Percentiles rank a stretch among this genome's conserved stretches.
Conservation (phyloP, 1,140 invertebrate species). For the Aphelinus certus region DNA sequence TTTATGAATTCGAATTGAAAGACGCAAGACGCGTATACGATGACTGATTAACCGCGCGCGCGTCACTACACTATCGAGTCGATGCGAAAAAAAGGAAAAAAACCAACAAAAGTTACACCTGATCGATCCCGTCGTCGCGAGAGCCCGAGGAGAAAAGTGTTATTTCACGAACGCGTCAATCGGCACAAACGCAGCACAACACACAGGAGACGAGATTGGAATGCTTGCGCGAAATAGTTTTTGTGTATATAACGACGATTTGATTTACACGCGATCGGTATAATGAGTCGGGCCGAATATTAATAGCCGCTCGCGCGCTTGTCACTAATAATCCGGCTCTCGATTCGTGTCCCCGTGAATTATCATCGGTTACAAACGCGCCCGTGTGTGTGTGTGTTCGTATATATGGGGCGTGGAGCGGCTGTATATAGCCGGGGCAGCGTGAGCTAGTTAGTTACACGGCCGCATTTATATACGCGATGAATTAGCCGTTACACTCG, state of each 20-base stretch:
- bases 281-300: not conserved
- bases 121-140: too few relatives aligned
- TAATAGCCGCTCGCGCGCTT: not conserved
- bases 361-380: not conserved
- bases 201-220: slow-evolving; percentile 22
- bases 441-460: slow-evolving; percentile 42
- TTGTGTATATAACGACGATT: not conserved
- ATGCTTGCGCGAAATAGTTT: not conserved
- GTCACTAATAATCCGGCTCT: not conserved
- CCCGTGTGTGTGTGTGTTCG: not conserved
- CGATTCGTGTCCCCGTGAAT: slow-evolving; percentile 2
- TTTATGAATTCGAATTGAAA: too few relatives aligned
- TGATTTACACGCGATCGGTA: not conserved
- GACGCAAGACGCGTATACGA: too few relatives aligned
- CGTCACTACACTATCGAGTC: too few relatives aligned
- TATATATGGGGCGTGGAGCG: slow-evolving; percentile 21
- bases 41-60: too few relatives aligned
- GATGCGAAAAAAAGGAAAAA: too few relatives aligned
- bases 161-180: not conserved
- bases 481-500: slow-evolving; percentile 45
- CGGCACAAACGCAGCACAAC: not conserved
- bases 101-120: too few relatives aligned
- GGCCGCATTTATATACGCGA: slow-evolving; percentile 41
- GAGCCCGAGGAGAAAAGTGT: too few relatives aligned
- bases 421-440: not conserved